A percentile compares a stretch with the other conserved stretches of the same genome.
These are phyloP conservation scores for Drosophila colorata DNA, from an alignment of 2,888 invertebrate genomes.

Conservation along the genomic window DNA sequence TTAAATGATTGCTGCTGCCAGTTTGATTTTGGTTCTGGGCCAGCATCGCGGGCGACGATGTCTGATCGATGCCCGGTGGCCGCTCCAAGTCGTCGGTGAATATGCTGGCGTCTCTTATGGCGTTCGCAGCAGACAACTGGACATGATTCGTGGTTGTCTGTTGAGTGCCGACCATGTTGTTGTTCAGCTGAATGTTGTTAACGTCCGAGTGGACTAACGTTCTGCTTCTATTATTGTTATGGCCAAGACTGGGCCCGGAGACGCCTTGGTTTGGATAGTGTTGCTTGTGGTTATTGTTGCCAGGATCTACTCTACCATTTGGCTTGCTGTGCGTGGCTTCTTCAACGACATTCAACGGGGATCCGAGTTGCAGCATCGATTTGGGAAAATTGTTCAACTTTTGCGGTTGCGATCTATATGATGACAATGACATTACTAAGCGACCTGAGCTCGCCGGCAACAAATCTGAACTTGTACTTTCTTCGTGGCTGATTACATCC, in stretches of 20 bases:
- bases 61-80: constrained; percentile 17
- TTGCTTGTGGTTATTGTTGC: not conserved
- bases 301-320: not conserved
- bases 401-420: constrained; percentile 24
- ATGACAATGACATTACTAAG: constrained; percentile 44
- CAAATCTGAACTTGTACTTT: not conserved
- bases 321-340: not conserved
- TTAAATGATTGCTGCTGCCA: constrained; percentile 11
- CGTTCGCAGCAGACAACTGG: constrained; percentile 26
- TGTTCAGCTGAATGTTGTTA: constrained; percentile 30
- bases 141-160: constrained; percentile 44
- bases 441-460: constrained; percentile 6
- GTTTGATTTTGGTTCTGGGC: constrained; percentile 14
- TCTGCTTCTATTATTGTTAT: constrained; percentile 8
- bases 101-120: constrained; percentile 33
- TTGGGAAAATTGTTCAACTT: constrained; percentile 8
- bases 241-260: too few species aligned
- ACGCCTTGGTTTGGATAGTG: not conserved
- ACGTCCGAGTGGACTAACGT: not conserved
- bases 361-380: constrained; percentile 13
- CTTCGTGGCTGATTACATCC: not conserved
- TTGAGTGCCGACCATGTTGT: constrained; percentile 72
- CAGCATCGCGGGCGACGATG: constrained; percentile 23
- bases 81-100: constrained; percentile 40
- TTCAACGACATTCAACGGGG: not conserved